A percentile compares a stretch with the other conserved stretches of the same genome.
These are phyloP conservation scores for Amorpha juglandis DNA, from an alignment of 2,888 invertebrate species.

Conservation along the genomic window DNA sequence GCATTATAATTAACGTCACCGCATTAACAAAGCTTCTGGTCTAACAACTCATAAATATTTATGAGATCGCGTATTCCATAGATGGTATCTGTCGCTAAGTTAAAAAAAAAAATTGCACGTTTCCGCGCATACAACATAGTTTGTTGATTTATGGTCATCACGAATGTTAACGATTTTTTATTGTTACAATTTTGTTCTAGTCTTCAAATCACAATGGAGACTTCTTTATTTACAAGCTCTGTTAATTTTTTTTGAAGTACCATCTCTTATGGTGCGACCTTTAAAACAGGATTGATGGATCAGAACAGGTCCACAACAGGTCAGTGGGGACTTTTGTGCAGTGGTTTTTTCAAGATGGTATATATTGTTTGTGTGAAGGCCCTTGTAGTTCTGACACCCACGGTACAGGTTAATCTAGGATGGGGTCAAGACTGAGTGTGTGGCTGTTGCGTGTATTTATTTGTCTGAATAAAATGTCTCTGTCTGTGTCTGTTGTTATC, in stretches of 20 bases:
- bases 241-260: not conserved
- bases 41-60: slow-evolving; percentile 39
- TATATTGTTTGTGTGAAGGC: too few species aligned
- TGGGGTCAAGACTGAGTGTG: too few species aligned
- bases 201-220: not conserved
- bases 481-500: too few species aligned
- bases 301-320: too few species aligned
- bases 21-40: slow-evolving; percentile 40
- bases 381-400: too few species aligned
- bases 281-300: too few species aligned
- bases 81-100: slow-evolving; percentile 38
- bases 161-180: not conserved
- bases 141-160: slow-evolving; percentile 26
- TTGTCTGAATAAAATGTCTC: too few species aligned
- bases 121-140: slow-evolving; percentile 35
- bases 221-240: slow-evolving; percentile 1
- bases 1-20: slow-evolving; percentile 19
- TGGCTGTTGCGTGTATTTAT: too few species aligned
- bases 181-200: not conserved
- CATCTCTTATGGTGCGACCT: too few species aligned
- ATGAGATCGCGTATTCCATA: slow-evolving; percentile 30
- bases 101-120: slow-evolving; percentile 38
- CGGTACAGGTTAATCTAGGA: too few species aligned
- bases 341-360: too few species aligned
- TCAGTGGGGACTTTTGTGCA: too few species aligned